Percentiles rank a stretch among this genome's conserved stretches.
phyloP scores from a whole-genome alignment of 2,797 vertebrate genomes.

The Lacerta bilineata region DNA sequence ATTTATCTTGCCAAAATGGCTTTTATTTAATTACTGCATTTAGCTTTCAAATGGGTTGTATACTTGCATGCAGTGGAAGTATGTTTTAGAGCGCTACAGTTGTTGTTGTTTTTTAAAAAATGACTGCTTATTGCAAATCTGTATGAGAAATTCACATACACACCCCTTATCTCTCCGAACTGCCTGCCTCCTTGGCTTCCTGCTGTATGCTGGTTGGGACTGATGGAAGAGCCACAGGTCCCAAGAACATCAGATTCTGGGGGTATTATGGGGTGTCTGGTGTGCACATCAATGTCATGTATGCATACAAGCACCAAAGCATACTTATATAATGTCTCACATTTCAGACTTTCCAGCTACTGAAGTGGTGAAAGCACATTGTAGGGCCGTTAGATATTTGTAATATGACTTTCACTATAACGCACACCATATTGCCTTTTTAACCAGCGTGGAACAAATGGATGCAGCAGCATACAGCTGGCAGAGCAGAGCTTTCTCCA shows the following conservation, averaged over 20 bases:
- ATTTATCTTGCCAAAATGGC: not conserved
- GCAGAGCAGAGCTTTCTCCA: not conserved
- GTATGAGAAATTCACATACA: too few relatives aligned
- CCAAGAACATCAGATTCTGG: not conserved
- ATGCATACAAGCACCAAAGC: not conserved
- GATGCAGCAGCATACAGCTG: not conserved
- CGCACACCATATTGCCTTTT: not conserved
- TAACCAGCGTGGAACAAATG: not conserved
- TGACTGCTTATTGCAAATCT: too few relatives aligned
- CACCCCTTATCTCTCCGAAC: too few relatives aligned
- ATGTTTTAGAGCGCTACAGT: too few relatives aligned
- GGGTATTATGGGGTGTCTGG: not conserved
- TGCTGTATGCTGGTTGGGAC: too few relatives aligned
- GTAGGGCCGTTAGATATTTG: not conserved
- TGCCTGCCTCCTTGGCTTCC: too few relatives aligned
- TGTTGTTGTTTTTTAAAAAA: too few relatives aligned
- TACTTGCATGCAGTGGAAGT: too few relatives aligned
- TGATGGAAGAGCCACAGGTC: too few relatives aligned
- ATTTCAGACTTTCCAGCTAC: not conserved
- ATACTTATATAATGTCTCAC: not conserved
- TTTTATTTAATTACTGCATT: not conserved
- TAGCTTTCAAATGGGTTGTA: not conserved
- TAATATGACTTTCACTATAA: not conserved
- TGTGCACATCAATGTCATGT: not conserved
- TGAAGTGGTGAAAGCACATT: not conserved